phyloP scores from a whole-genome alignment of 2,113 vertebrate species.

The Chauna torquata region DNA sequence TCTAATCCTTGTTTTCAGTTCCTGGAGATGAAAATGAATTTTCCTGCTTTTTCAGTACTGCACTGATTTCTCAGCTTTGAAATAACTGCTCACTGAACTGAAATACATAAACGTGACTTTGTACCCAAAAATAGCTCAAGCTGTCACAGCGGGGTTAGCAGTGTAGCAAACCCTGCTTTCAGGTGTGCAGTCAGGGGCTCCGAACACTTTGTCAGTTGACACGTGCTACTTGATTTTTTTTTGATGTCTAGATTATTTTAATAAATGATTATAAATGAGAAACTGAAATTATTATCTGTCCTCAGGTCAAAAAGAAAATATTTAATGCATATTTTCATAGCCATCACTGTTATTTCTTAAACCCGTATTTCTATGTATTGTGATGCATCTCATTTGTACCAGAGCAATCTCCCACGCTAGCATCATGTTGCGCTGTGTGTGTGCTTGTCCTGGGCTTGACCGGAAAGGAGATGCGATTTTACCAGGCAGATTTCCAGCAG shows the following conservation, averaged over 20 bases:
- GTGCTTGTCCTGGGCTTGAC: background rate
- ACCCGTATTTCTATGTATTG: background rate
- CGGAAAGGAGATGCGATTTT: background rate
- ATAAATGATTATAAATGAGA: background rate
- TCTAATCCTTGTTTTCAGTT: background rate
- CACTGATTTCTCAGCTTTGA: background rate
- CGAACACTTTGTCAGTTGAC: background rate
- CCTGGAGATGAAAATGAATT: background rate
- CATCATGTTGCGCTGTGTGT: accelerated
- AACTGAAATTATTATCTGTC: background rate
- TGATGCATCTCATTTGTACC: background rate
- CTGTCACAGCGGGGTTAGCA: background rate
- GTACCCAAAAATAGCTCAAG: background rate
- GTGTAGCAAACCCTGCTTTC: background rate
- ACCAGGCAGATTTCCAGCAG: background rate
- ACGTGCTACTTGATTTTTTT: background rate
- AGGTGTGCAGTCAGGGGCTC: background rate
- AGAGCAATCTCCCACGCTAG: background rate
- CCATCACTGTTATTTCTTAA: background rate
- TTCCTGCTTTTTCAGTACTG: background rate
- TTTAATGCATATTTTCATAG: background rate
- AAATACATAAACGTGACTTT: background rate
- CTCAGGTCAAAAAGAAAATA: background rate
- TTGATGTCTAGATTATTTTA: background rate
- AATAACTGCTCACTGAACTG: background rate